These are phyloP conservation scores for Torymus tubicola DNA, from an alignment of 2,888 invertebrate genomes.

Conservation along the genomic window DNA sequence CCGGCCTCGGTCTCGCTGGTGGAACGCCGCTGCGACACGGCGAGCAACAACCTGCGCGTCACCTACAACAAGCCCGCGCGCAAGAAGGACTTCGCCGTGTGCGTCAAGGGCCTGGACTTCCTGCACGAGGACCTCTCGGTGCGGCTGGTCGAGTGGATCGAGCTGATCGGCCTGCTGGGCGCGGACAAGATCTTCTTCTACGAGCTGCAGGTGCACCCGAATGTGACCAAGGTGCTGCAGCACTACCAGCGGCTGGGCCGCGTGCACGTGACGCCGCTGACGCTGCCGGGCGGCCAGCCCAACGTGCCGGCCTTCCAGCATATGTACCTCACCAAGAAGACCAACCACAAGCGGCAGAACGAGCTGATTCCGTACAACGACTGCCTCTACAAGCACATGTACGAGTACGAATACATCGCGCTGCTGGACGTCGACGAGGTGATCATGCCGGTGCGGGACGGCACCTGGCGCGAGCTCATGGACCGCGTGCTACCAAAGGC, in stretches of 20 bases:
- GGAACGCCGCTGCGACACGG: slow-evolving; percentile 89
- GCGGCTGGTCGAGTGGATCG: slow-evolving; percentile 95
- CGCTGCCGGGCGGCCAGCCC: slow-evolving; percentile 92
- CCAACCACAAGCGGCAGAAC: slow-evolving; percentile 95
- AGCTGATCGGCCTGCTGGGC: slow-evolving; percentile 89
- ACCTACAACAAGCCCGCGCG: slow-evolving; percentile 87
- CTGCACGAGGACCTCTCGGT: slow-evolving; percentile 93
- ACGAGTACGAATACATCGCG: slow-evolving; percentile 93
- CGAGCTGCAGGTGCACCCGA: slow-evolving; percentile 91
- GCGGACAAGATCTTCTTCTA: slow-evolving; percentile 95
- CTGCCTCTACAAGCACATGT: slow-evolving; percentile 94
- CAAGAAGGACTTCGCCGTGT: slow-evolving; percentile 92
- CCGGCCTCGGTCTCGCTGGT: slow-evolving; percentile 92
- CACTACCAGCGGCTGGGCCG: slow-evolving; percentile 82
- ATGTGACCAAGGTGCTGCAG: slow-evolving; percentile 88
- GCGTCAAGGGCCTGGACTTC: slow-evolving; percentile 96
- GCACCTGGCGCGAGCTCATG: slow-evolving; percentile 88
- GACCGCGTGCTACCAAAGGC: slow-evolving; percentile 83
- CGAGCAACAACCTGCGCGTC: slow-evolving; percentile 90
- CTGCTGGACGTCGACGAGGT: slow-evolving; percentile 96
- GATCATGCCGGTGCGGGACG: slow-evolving; percentile 90
- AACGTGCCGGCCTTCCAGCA: slow-evolving; percentile 93
- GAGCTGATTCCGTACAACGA: slow-evolving; percentile 98
- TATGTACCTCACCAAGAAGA: slow-evolving; percentile 92
- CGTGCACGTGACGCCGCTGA: slow-evolving; percentile 87